A percentile compares a stretch with the other conserved stretches of the same genome.
These are phyloP conservation scores for Origma solitaria DNA, from an alignment of 2,113 vertebrate species.

Conservation along the genomic window DNA sequence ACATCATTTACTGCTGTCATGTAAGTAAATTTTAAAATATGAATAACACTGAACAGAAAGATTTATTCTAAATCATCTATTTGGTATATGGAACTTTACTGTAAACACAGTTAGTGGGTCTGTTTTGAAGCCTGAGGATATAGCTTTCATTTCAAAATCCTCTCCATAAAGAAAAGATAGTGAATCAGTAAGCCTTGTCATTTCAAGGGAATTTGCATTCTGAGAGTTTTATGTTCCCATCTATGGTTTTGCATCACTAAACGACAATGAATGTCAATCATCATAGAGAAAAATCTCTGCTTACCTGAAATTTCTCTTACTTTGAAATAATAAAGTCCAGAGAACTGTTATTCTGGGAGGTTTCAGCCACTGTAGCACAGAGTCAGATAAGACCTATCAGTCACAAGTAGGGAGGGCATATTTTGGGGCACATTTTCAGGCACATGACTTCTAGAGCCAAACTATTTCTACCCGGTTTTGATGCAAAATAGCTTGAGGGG, in stretches of 20 bases:
- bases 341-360: neutral
- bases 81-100: neutral
- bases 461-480: neutral
- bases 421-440: neutral
- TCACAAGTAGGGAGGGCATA: neutral
- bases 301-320: neutral
- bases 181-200: neutral
- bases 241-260: slow-evolving; percentile 10
- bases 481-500: neutral
- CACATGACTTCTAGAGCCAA: neutral
- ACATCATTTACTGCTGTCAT: neutral
- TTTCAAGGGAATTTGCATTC: slow-evolving; percentile 15
- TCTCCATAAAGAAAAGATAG: neutral
- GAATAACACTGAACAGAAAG: neutral
- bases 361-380: neutral
- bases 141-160: slow-evolving; percentile 28
- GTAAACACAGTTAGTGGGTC: neutral
- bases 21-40: neutral
- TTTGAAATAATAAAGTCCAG: neutral
- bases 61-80: neutral
- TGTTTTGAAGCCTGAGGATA: slow-evolving; percentile 17
- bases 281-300: neutral
- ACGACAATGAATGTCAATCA: neutral
- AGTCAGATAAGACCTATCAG: neutral
- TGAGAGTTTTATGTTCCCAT: neutral